Evolutionary conservation across 2,113 vertebrate genomes (phyloP).

Genomic region (Prolemur simus): DNA sequence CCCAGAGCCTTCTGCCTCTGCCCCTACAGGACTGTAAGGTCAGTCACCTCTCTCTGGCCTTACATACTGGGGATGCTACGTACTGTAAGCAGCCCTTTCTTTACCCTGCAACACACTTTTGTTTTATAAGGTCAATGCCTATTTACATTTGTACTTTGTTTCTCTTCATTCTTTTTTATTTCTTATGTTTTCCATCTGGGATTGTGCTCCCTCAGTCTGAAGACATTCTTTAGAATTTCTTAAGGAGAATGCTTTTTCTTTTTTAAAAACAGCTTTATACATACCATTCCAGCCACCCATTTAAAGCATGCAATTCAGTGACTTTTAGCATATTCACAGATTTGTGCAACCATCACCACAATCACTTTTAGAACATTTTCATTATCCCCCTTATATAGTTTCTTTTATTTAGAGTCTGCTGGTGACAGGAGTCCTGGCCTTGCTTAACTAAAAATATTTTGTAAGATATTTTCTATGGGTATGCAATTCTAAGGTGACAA

Average conservation of each 20-base stretch:
- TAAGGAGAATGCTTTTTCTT: background rate
- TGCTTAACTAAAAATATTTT: background rate
- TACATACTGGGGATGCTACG: fast-evolving
- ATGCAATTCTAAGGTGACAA: background rate
- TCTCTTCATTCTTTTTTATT: background rate
- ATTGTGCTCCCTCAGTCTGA: background rate
- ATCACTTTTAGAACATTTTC: background rate
- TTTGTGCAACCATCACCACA: background rate
- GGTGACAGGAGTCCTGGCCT: background rate
- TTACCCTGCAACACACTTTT: background rate
- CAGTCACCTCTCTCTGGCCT: background rate
- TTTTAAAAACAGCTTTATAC: background rate
- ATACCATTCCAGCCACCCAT: background rate
- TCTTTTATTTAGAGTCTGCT: background rate
- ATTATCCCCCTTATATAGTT: background rate
- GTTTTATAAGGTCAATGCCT: background rate
- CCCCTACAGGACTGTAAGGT: background rate
- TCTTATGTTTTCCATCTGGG: background rate
- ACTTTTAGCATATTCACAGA: background rate
- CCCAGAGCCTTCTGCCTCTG: background rate
- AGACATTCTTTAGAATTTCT: background rate
- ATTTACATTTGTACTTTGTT: background rate
- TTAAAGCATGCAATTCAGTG: background rate
- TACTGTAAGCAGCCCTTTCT: background rate
- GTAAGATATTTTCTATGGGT: background rate